Evolutionary conservation across 2,113 vertebrate species (phyloP).

Genomic region (Trogon surrucura): DNA sequence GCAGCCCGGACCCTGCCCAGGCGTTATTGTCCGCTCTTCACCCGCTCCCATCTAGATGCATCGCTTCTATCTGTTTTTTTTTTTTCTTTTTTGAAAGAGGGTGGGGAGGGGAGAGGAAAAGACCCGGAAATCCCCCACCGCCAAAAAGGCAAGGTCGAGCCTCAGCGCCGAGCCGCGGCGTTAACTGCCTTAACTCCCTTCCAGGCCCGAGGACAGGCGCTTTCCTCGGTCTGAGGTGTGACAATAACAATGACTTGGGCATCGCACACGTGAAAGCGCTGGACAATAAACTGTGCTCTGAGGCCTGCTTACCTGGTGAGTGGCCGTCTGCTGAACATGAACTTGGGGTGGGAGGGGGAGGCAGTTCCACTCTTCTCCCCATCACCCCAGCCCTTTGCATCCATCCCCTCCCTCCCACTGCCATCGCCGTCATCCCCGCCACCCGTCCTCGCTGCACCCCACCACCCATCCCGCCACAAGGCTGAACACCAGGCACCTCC

Average conservation of each 20-base stretch:
- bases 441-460: slow-evolving; percentile 13
- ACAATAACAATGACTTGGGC: slow-evolving; percentile 99
- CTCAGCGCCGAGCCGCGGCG: slow-evolving; percentile 10
- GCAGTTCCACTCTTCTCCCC: slow-evolving; percentile 13
- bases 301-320: slow-evolving; percentile 98
- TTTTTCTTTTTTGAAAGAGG: slow-evolving; percentile 27
- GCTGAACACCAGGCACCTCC: neutral
- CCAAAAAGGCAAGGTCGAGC: neutral
- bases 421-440: neutral
- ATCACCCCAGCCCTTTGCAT: slow-evolving; percentile 1
- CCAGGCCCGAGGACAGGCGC: slow-evolving; percentile 83
- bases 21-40: slow-evolving; percentile 68
- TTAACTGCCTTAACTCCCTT: slow-evolving; percentile 84
- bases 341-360: slow-evolving; percentile 69
- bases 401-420: neutral
- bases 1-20: neutral
- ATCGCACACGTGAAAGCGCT: slow-evolving; percentile 93
- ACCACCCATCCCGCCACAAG: rapidly evolving
- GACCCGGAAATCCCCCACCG: neutral
- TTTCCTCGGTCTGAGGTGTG: slow-evolving; percentile 92
- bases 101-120: slow-evolving; percentile 49
- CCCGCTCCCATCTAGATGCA: slow-evolving; percentile 8
- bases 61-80: neutral
- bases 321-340: slow-evolving; percentile 92
- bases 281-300: slow-evolving; percentile 98